phyloP scores from a whole-genome alignment of 2,113 vertebrate genomes.

The Gracilinanus agilis region DNA sequence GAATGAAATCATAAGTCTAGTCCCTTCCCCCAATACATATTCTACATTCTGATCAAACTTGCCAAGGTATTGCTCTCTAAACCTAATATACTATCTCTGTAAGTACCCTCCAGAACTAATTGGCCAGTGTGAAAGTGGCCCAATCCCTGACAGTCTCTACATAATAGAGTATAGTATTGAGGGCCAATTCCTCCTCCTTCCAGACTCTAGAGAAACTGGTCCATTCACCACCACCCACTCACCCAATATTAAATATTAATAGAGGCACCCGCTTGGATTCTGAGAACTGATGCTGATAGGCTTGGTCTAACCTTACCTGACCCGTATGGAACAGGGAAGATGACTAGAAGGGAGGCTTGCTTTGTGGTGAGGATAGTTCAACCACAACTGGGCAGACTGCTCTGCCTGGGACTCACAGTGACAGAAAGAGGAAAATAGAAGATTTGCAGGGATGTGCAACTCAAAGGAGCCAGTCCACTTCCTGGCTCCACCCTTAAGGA shows the following conservation, averaged over 20 bases:
- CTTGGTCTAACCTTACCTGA: neutral
- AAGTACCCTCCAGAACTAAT: neutral
- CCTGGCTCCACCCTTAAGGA: neutral
- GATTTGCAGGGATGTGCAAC: neutral
- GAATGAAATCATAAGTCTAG: neutral
- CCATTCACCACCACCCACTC: neutral
- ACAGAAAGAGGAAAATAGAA: slow-evolving; percentile 1
- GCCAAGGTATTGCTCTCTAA: neutral
- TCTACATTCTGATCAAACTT: neutral
- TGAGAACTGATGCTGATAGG: neutral
- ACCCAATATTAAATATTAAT: neutral
- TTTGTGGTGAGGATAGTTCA: slow-evolving; percentile 4
- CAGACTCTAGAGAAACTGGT: neutral
- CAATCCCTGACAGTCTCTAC: neutral
- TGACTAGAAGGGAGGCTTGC: neutral
- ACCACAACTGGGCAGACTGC: neutral
- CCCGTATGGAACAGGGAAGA: neutral
- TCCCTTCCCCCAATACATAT: neutral
- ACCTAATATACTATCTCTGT: neutral
- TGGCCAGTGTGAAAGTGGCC: neutral
- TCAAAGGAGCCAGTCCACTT: neutral
- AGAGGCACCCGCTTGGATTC: neutral
- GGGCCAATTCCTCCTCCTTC: neutral
- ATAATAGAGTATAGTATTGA: neutral
- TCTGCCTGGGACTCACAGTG: neutral